Base-by-base conservation (phyloP, 2,113 vertebrate genomes). In the Solea solea region DNA sequence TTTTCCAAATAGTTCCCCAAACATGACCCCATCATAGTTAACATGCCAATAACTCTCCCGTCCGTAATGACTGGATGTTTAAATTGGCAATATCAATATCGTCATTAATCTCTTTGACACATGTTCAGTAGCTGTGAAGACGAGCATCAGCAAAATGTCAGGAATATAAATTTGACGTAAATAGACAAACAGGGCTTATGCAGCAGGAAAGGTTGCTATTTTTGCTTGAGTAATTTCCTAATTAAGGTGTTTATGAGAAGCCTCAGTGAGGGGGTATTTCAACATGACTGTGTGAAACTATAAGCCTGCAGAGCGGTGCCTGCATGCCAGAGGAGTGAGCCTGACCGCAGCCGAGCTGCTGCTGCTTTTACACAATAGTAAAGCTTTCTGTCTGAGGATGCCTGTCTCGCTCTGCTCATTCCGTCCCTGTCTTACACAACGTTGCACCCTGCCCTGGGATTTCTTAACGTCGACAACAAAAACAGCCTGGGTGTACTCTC, bases 311-410 rank as follows among this genome's bases (percentile, higher is more conserved):
- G 51, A 69, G 76, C 46, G 0, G 49, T 60, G 86, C 72, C 81
- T 60, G 16, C 85, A 84, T 88, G 80, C 81, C 91, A 86, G 70
- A 41, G 52, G 57, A 83, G 80, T 82, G 48, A 78, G 67, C 53
- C 69, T 51, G 57, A 88, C 88, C 82, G 69, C 87, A 86, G 78
- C 69, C 81, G 50, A 80, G 75, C 76, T 73, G 52, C 73, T 65
- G 81, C 81, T 13, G 77, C 70, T 79, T 34, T 89, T 87, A 76
- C 87, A 88, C 90, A 88, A 88, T 57, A 81, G 46, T 60, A 75
- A 74, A 80, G 78, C 74, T 64, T 45, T 50, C 62, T 6, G 70
- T 80, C 73, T 85, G 87, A 73, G 82, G 82, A 76, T 8, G 53
- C 48, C 52, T 41, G 81, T 81, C 80, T 88, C 63, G 53, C 76